Conservation (phyloP, 2,797 vertebrate species). For the Loriculus beryllinus region DNA sequence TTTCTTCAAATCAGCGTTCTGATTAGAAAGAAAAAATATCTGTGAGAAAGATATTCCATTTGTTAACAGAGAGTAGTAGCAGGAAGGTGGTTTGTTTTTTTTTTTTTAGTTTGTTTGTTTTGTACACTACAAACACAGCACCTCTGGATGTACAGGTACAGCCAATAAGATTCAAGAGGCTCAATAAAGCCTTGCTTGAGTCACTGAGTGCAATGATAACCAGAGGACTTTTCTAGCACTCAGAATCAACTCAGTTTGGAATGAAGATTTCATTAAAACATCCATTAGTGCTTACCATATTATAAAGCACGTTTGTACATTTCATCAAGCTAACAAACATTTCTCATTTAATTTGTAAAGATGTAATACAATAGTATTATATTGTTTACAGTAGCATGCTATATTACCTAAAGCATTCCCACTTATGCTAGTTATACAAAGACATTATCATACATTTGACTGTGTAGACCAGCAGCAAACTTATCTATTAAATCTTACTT, state of each 20-base stretch:
- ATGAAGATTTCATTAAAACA: slow-evolving; percentile 25
- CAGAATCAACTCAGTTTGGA: not conserved
- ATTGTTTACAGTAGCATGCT: not conserved
- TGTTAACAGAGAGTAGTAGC: slow-evolving; percentile 74
- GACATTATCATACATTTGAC: not conserved
- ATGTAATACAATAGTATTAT: not conserved
- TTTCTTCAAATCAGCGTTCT: slow-evolving; percentile 99
- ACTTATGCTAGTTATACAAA: slow-evolving; percentile 23
- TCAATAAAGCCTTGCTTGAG: slow-evolving; percentile 42
- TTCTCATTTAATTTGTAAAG: not conserved
- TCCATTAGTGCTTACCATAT: slow-evolving; percentile 28
- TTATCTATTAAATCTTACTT: not conserved
- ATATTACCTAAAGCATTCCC: not conserved
- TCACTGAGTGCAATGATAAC: not conserved
- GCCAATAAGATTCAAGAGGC: slow-evolving; percentile 46
- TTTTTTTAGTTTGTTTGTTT: not conserved
- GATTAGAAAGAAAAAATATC: slow-evolving; percentile 79
- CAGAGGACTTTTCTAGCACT: slow-evolving; percentile 2
- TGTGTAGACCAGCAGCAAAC: not conserved
- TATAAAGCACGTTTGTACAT: not conserved
- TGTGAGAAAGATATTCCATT: slow-evolving; percentile 78
- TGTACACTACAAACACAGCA: slow-evolving; percentile 61
- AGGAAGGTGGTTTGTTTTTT: slow-evolving; percentile 13
- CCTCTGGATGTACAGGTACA: slow-evolving; percentile 54
- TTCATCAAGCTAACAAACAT: not conserved